Evolutionary conservation across 2,113 vertebrate genomes (phyloP).

Genomic region (Crotalus horridus): DNA sequence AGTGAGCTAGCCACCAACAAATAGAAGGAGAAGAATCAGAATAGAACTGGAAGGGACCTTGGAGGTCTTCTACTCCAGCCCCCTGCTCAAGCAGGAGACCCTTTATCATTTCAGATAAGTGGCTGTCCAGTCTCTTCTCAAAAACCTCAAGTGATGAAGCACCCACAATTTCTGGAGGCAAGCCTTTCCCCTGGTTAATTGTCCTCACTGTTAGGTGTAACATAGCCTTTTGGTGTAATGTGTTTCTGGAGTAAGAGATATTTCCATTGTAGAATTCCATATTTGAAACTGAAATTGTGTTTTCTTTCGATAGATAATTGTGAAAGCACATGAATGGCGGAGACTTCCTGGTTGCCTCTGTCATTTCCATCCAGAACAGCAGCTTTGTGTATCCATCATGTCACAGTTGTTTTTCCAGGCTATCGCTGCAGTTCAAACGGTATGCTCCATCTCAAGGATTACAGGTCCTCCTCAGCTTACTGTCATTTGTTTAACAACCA

Average conservation of each 20-base stretch:
- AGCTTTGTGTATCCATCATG: constrained; percentile 76
- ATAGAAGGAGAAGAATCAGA: no score
- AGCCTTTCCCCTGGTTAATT: no score
- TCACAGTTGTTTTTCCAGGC: constrained; percentile 70
- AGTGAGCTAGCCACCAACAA: neutral
- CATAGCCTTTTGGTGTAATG: neutral
- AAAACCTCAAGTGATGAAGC: no score
- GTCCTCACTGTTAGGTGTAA: no score
- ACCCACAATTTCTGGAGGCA: no score
- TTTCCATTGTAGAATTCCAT: neutral
- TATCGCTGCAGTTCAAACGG: constrained; percentile 65
- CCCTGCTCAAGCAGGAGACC: no score
- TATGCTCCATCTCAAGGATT: constrained; percentile 30
- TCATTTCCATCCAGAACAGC: constrained; percentile 74
- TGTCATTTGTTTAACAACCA: neutral
- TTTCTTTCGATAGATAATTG: constrained; percentile 32
- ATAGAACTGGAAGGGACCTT: no score
- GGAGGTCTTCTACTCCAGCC: no score
- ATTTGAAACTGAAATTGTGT: neutral
- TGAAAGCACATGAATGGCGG: constrained; percentile 64
- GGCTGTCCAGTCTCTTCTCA: no score
- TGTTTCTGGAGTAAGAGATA: neutral
- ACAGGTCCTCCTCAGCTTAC: neutral
- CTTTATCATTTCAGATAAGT: no score
- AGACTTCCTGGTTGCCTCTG: constrained; percentile 70